Percentiles rank a stretch among this genome's conserved stretches.
Conservation (phyloP, 2,888 invertebrate genomes). For the Amblyjoppa fuscipennis region DNA sequence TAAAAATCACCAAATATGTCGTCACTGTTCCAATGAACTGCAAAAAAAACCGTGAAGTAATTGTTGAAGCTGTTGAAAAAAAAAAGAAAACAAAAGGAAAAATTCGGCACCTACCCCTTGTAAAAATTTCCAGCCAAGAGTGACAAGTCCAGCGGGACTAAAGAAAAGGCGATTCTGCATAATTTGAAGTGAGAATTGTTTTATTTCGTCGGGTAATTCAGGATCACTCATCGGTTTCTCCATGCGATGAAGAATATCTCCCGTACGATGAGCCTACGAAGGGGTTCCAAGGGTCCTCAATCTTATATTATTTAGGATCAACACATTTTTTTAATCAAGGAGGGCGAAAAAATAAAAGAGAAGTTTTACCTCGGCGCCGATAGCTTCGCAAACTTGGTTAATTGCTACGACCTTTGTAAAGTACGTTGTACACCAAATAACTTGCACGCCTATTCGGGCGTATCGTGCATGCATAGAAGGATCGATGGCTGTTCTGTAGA, state of each 20-base stretch:
- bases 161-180: conserved; percentile 65
- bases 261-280: conserved; percentile 42
- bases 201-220: conserved; percentile 56
- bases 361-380: conserved; percentile 47
- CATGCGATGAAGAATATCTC: conserved; percentile 49
- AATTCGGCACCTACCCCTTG: conserved; percentile 48
- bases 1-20: conserved; percentile 51
- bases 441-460: background rate
- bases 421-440: conserved; percentile 17
- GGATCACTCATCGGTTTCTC: background rate
- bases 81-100: background rate
- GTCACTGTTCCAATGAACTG: conserved; percentile 45
- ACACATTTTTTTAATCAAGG: background rate
- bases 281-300: background rate
- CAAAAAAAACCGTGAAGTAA: background rate
- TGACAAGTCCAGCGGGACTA: conserved; percentile 63
- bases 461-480: background rate
- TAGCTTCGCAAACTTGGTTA: conserved; percentile 35
- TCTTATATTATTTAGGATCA: background rate
- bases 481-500: background rate
- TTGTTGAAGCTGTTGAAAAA: background rate
- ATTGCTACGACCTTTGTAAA: conserved; percentile 9
- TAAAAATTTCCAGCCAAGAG: conserved; percentile 62
- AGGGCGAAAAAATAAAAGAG: background rate
- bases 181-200: conserved; percentile 67